Conservation (phyloP, 2,888 invertebrate species). For the Beris morrisii region DNA sequence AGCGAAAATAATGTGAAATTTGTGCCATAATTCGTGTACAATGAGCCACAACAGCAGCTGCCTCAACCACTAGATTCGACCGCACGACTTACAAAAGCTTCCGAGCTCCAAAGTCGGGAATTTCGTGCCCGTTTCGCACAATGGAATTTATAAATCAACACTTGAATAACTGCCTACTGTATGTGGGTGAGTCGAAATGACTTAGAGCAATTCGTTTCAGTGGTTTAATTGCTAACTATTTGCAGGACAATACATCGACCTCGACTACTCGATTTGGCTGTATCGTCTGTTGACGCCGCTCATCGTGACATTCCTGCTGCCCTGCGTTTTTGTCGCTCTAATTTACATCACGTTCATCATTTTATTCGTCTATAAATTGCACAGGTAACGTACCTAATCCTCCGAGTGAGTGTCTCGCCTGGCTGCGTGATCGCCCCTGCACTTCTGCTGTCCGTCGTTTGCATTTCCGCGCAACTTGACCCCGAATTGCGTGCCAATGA, state of each 20-base stretch:
- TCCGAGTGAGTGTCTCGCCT: not conserved
- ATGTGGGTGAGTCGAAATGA: no score
- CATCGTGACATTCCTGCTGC: conserved; percentile 82
- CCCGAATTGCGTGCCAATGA: no score
- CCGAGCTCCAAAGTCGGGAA: no score
- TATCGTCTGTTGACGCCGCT: conserved; percentile 83
- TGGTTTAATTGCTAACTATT: conserved; percentile 45
- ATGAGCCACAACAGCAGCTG: not conserved
- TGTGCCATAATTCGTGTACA: no score
- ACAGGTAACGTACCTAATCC: conserved; percentile 62
- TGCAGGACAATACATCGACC: conserved; percentile 78
- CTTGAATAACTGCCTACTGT: not conserved
- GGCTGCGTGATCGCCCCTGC: no score
- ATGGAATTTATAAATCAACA: conserved; percentile 25
- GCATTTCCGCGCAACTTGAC: conserved; percentile 1
- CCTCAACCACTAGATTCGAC: no score
- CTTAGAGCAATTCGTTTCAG: no score
- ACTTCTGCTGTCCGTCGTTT: no score
- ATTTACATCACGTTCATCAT: conserved; percentile 81
- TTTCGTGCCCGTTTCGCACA: not conserved
- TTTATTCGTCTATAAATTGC: conserved; percentile 82
- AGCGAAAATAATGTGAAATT: no score
- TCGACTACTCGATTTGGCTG: conserved; percentile 81
- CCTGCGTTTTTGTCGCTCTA: conserved; percentile 76
- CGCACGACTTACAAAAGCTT: no score